Base-by-base conservation (phyloP, 2,888 invertebrate species). In the Harmothoe impar region DNA sequence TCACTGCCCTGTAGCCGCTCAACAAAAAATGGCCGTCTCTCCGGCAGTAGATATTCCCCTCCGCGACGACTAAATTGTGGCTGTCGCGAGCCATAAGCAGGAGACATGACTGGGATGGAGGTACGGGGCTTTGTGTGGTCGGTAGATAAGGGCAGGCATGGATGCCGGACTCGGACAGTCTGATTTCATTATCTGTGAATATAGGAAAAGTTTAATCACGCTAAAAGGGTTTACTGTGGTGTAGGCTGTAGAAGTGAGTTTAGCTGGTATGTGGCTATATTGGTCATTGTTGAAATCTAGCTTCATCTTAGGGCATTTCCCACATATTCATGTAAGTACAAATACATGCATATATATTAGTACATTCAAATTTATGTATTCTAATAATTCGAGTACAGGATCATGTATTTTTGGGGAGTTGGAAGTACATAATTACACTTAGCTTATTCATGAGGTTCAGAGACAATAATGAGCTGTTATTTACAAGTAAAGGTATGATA, bases 11-110 rank as follows among this genome's bases (percentile, higher is more conserved):
- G 25, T 29, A 25, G n/a, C 29, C 25, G 3, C 20, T 72, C 72
- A 3, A 25, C 43, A 43, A 72, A 29, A 72, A 72, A 72, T 29
- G 29, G 31, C 29, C 31, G 15, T 5, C 72, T 29, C 25, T 72
- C 72, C 5, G 31, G 29, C 5, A 72, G 72, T 72, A 7, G 72
- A 72, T 72, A 29, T 29, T 72, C 25, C 31, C 62, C 62, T 25
- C 72, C 29, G 31, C 72, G 0, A 29, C 1, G 31, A 25, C 5
- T 72, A 29, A 72, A 72, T 72, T 72, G 0, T n/a, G 15, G 29
- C 72, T 72, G 72, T 72, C 72, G 72, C 5, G 25, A 72, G 72
- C 29, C 72, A 72, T 72, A 72, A 72, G 72, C 72, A 72, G 7
- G 72, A 23, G 29, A 25, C 25, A 72, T 72, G 25, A 72, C 5